Percentiles rank a stretch among this genome's conserved stretches.
These are phyloP conservation scores for Neoitamus cyanurus DNA, from an alignment of 2,888 invertebrate genomes.

Conservation along the genomic window DNA sequence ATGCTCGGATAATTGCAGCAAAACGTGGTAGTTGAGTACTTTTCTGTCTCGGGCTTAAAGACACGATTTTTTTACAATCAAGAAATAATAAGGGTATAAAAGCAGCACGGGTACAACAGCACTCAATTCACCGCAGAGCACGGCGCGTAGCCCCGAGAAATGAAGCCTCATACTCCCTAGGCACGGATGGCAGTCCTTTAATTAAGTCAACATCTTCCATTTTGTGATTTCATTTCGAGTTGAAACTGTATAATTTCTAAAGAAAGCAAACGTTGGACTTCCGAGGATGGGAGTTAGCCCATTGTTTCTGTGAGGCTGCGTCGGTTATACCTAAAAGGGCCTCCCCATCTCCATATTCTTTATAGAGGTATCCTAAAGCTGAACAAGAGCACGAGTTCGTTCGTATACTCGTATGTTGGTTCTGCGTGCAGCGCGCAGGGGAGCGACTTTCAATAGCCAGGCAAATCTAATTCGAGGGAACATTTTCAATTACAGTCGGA, in stretches of 20 bases:
- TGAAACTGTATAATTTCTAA: background rate
- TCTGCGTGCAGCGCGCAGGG: background rate
- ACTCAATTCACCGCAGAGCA: slow-evolving; percentile 2
- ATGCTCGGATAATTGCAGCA: slow-evolving; percentile 48
- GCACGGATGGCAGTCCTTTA: background rate
- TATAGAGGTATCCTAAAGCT: background rate
- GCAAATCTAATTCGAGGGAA: background rate
- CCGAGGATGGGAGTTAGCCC: background rate
- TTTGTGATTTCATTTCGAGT: slow-evolving; percentile 1
- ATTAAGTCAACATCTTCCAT: background rate
- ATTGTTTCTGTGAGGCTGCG: background rate
- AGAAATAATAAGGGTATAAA: slow-evolving; percentile 14
- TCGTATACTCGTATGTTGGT: background rate
- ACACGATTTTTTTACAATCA: slow-evolving; percentile 11
- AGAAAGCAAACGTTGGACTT: background rate
- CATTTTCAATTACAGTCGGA: background rate
- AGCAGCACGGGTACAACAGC: background rate
- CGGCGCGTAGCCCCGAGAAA: background rate
- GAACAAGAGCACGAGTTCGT: background rate
- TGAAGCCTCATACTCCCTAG: background rate
- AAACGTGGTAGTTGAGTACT: slow-evolving; percentile 45
- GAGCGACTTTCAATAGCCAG: background rate
- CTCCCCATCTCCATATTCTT: background rate
- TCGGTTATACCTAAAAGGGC: background rate
- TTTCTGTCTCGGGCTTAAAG: slow-evolving; percentile 16